Base-by-base conservation (phyloP, 1,140 invertebrate genomes). In the Philotrypesis tridentata region DNA sequence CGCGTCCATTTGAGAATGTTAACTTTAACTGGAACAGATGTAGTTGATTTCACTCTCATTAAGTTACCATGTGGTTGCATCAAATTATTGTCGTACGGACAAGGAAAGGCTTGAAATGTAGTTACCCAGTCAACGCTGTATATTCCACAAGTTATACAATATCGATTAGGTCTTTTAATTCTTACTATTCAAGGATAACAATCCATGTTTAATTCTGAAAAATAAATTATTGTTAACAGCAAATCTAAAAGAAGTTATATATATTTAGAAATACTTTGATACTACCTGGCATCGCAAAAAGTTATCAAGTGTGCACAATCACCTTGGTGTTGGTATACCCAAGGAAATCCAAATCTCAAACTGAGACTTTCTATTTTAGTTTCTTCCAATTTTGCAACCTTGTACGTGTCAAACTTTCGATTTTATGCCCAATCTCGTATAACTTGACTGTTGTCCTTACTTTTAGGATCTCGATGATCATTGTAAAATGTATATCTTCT, bases 291-390 rank as follows among this genome's bases (percentile, higher is more conserved):
- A 89, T 97, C 95, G 12, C 94, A 95, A 85, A 98, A 95, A 1
- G 95, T 92, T 86, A 98, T 93, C 0, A 97, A 87, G 90, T 98
- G 97, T 89, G 98, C 97, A 91, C 97, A 98, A 85, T 95, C 94
- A n/a, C 97, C 97, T 89, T 97, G 96, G 91, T 97, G 97, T 40
- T 95, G 92, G 91, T 97, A 98, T 6, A 97, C 93, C 93, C 96
- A 96, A 0, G 96, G 96, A 87, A 95, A 94, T 0, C 96, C 96
- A 72, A 97, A 92, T 77, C 92, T 92, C 2, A 96, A 84, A 1
- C 87, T 89, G 0, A 97, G 90, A 82, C 96, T 94, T 67, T 94
- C 90, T 67, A 97, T 93, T 8, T 87, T 89, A 1, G 92, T 93
- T 6, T 91, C 82, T 88, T 94, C 93, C 95, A 97, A 96, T 23